These are phyloP conservation scores for Creontiades dilutus DNA, from an alignment of 2,888 invertebrate genomes.

Conservation along the genomic window DNA sequence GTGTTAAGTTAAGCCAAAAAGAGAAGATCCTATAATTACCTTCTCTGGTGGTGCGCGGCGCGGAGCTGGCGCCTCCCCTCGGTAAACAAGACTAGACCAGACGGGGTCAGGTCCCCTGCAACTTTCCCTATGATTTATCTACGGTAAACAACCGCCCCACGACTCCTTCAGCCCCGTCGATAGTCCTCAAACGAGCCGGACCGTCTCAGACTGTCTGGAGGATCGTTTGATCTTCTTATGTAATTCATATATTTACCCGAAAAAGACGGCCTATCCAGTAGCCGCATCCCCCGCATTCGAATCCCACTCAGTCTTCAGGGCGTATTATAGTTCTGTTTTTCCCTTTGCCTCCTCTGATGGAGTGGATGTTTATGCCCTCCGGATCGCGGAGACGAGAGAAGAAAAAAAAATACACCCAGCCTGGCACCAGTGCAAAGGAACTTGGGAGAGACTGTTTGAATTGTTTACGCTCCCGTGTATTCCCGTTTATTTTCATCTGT, in stretches of 20 bases:
- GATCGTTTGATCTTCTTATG: constrained; percentile 51
- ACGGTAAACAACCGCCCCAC: constrained; percentile 69
- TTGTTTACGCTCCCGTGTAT: not conserved
- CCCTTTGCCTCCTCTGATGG: constrained; percentile 55
- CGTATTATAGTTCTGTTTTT: constrained; percentile 65
- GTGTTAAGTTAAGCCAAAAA: constrained; percentile 47
- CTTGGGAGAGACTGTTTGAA: not conserved
- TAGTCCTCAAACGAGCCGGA: constrained; percentile 16
- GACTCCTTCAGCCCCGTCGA: not conserved
- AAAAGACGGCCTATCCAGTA: not conserved
- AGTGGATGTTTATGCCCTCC: constrained; percentile 60
- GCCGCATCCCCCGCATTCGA: not conserved
- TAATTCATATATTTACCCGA: constrained; percentile 36
- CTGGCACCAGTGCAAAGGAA: constrained; percentile 2
- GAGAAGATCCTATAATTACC: constrained; percentile 55
- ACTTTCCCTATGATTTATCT: constrained; percentile 73
- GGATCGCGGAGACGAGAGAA: constrained; percentile 14
- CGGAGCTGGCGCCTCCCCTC: constrained; percentile 65
- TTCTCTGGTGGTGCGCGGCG: constrained; percentile 6
- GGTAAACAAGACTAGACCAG: constrained; percentile 71
- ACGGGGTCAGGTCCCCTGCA: constrained; percentile 67
- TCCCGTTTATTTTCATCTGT: not conserved
- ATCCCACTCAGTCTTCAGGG: not conserved
- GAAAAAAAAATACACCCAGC: constrained; percentile 1
- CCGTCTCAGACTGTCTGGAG: constrained; percentile 30